Percentiles rank a stretch among this genome's conserved stretches.
Conservation (phyloP, 1,140 invertebrate species). For the Branchinecta lindahli region DNA sequence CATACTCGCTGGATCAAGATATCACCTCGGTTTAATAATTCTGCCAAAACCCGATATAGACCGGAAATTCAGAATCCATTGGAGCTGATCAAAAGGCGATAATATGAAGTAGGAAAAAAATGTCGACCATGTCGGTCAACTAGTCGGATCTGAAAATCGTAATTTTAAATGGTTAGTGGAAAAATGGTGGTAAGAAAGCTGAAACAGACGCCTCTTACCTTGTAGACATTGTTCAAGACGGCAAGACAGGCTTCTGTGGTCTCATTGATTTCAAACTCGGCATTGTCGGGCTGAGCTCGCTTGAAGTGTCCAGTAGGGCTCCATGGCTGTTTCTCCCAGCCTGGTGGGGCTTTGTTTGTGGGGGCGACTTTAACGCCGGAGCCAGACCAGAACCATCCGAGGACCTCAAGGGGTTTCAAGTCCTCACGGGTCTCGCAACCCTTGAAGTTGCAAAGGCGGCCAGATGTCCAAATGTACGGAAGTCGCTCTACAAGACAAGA, state of each 20-base stretch:
- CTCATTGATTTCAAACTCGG: slow-evolving; percentile 76
- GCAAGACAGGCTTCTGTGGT: slow-evolving; percentile 70
- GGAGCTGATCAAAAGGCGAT: too few relatives aligned
- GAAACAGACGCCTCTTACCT: too few relatives aligned
- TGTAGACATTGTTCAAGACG: slow-evolving; percentile 71
- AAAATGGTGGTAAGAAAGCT: too few relatives aligned
- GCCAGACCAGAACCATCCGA: slow-evolving; percentile 85
- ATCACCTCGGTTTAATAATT: too few relatives aligned
- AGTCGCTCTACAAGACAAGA: slow-evolving; percentile 48
- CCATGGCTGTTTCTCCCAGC: slow-evolving; percentile 42
- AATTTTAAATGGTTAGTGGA: too few relatives aligned
- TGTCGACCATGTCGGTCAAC: too few relatives aligned
- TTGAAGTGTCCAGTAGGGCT: slow-evolving; percentile 77
- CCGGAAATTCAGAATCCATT: too few relatives aligned
- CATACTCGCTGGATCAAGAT: too few relatives aligned
- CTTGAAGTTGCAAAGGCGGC: slow-evolving; percentile 79
- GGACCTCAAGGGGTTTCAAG: slow-evolving; percentile 63
- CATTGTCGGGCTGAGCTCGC: slow-evolving; percentile 68
- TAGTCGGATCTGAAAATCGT: too few relatives aligned
- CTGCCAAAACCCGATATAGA: too few relatives aligned
- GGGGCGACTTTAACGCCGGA: slow-evolving; percentile 72
- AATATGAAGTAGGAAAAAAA: too few relatives aligned
- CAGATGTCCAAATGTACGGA: slow-evolving; percentile 83
- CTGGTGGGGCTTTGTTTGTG: slow-evolving; percentile 41
- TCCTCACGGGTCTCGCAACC: slow-evolving; percentile 70